These are phyloP conservation scores for Galerucella nymphaeae DNA, from an alignment of 2,888 invertebrate genomes.

Conservation along the genomic window DNA sequence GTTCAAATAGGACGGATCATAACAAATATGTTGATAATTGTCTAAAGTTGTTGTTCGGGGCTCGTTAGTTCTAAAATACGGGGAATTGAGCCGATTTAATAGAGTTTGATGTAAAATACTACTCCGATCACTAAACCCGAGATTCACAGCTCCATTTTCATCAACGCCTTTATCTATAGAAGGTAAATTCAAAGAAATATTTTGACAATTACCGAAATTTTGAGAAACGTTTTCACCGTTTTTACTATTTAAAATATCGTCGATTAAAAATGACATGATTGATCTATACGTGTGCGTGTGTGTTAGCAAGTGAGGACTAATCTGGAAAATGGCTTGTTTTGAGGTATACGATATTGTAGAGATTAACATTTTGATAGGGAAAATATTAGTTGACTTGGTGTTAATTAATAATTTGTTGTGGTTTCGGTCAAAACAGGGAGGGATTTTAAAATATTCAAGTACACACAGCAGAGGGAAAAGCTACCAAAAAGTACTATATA, in stretches of 20 bases:
- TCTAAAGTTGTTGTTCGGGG: conserved; percentile 4
- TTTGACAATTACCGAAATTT: neutral
- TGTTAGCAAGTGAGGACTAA: conserved; percentile 1
- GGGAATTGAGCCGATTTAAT: conserved; percentile 23
- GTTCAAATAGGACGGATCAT: conserved; percentile 26
- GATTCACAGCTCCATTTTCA: neutral
- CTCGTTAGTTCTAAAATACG: conserved; percentile 24
- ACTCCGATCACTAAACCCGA: conserved; percentile 17
- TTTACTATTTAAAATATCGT: conserved; percentile 19
- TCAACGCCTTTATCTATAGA: conserved; percentile 3
- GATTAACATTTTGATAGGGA: conserved; percentile 29
- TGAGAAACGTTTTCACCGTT: neutral
- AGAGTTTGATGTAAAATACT: conserved; percentile 32
- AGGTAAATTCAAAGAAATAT: neutral
- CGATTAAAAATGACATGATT: conserved; percentile 29
- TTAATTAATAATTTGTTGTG: conserved; percentile 33
- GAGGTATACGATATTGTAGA: conserved; percentile 24
- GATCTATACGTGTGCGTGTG: conserved; percentile 1
- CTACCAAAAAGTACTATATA: neutral
- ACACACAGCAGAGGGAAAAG: neutral
- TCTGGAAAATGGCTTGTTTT: conserved; percentile 18
- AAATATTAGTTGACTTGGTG: conserved; percentile 28
- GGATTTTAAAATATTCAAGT: neutral
- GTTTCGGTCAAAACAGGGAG: conserved; percentile 23
- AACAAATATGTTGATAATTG: conserved; percentile 29